Base-by-base conservation (phyloP, 1,140 invertebrate species). In the Macrotrachela quadricornifera region DNA sequence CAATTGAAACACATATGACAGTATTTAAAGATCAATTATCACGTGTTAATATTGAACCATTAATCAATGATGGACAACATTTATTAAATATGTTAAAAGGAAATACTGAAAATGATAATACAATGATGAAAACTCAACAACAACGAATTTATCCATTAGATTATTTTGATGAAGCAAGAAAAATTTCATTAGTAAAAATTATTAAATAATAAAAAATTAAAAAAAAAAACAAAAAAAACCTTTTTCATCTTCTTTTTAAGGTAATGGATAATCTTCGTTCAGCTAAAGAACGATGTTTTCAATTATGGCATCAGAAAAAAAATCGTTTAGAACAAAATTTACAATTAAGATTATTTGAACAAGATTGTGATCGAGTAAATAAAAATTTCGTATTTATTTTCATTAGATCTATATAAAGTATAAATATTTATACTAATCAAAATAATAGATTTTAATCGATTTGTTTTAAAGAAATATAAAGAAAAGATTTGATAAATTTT, bases 291-390 rank as follows among this genome's bases (percentile, higher is more conserved):
- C 83, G 90, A 61, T 76, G 92, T 12, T 74, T 87, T 41, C 85
- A 90, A 64, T 71, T 88, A 30, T 96, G 51, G 51, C 51, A 53
- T 8, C 51, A 53, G 36, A 86, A 88, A 63, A 86, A 86, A 66
- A 74, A 81, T 51, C 84, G 87, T 65, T 73, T 95, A 50, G 87
- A 94, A 65, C 87, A 94, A 64, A 91, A 87, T 65, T 83, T 91
- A 65, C 88, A 95, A 63, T 74, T 92, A 55, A 75, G 87, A 47
- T 74, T 92, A 14, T 95, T 94, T 66, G 90, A 96, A 71, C 84
- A 90, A 67, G 88, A 95, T 69, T 91, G 85, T 59, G 85, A 92
- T 66, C 91, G 94, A 73, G 81, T 85, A 49, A n/a, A 10, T 45
- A 16, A 91, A 30, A n/a, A n/a, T n/a, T n/a, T n/a, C n/a, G n/a